Evolutionary conservation across 2,888 invertebrate species (phyloP), one percentile per base, ranked within the genome.

Genomic region (Phragmatobia fuliginosa): DNA sequence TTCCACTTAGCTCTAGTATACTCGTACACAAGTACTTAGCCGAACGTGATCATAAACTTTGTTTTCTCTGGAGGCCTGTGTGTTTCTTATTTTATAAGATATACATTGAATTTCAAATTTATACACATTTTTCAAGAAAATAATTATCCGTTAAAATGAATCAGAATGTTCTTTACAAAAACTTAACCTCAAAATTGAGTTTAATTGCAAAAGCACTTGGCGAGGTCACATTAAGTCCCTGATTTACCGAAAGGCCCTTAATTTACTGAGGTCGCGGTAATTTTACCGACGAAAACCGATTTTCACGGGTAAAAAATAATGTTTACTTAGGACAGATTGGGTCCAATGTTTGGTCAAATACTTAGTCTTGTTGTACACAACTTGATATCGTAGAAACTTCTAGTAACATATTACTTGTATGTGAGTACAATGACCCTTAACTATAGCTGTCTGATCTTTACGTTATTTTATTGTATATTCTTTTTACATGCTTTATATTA

Each of bases 251-350:
- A 77, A 72, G 73, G 60, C 62, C 73, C 65, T 70, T 75, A 80
- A 77, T 82, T 80, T 79, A 71, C 72, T 71, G 64, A 70, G 65
- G 74, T 74, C 73, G 60, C 64, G 71, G 60, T 78, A 73, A 77
- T 76, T 77, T 77, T 62, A 72, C 74, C 67, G 70, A 64, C 76
- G 75, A 72, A 65, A 76, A 75, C 69, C 31, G 52, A 73, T 65
- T 70, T 62, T 62, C 61, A n/a, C 52, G 41, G 32, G 69, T 67
- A 71, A 83, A 80, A 78, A 81, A 76, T 60, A 75, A 64, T 75
- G 79, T 82, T 82, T 75, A 67, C 49, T 74, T 75, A 73, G 73
- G 75, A 74, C 66, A 38, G 31, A 41, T 25, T 65, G 59, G 31
- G 58, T 65, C 69, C 70, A 77, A 76, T 66, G 61, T 75, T 72